Base-by-base conservation (phyloP, 1,140 invertebrate genomes). In the Penaeus indicus region DNA sequence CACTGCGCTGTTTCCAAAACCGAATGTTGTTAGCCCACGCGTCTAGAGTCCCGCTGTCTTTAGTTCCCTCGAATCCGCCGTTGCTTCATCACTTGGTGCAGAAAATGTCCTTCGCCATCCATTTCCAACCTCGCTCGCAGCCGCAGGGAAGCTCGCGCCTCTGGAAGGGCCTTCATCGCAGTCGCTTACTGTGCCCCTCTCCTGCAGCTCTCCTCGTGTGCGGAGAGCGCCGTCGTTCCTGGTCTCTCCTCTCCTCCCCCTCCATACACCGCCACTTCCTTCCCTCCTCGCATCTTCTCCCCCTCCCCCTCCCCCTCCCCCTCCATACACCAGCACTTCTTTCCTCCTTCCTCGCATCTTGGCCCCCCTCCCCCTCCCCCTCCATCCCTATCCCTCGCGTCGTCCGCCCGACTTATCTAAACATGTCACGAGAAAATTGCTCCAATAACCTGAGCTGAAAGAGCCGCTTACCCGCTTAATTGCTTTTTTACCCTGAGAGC, bases 341-440 rank as follows among this genome's bases (percentile, higher is more conserved):
- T 69, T 47, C 38, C 62, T 54, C 62, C 42, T 25, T 64, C 38
- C 63, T 63, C 54, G 25, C 27, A 27, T 62, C 63, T 72, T 79
- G 38, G 16, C 60, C n/a, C 61, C 78, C 75, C 1, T 47, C 54
- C 47, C 75, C 32, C 60, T 22, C 72, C 60, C 32, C 54, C 8
- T 61, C 60, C 42, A 62, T 62, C 75, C 75, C 27, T 42, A 22
- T 47, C 69, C 63, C 21, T 79, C 72, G 54, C 63, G 27, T 77
- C 80, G 78, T 62, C 86, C 72, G 78, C 75, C 69, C 75, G 86
- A 88, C 86, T 88, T 88, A 88, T 88, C 86, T 88, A 88, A 88
- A 88, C 86, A 88, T 88, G 86, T 88, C 86, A 88, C 79, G 86
- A 84, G 86, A 88, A 88, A 88, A 88, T 88, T 88, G 86, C 86